Percentiles rank a stretch among this genome's conserved stretches.
Conservation (phyloP, 2,888 invertebrate species). For the Quadroppia sp. region DNA sequence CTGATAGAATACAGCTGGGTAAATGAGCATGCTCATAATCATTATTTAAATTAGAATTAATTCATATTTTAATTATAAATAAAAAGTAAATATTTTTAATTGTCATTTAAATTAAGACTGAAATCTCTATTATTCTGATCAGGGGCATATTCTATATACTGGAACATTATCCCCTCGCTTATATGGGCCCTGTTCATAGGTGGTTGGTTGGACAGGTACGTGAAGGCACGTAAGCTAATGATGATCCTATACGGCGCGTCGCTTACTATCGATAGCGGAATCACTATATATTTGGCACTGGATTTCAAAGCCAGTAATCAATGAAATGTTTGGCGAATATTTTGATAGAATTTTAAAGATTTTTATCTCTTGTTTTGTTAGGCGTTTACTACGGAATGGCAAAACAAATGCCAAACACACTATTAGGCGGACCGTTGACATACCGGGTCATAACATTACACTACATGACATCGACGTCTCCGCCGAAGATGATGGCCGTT, state of each 20-base stretch:
- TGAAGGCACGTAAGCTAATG: background rate
- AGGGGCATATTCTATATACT: background rate
- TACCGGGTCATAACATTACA: background rate
- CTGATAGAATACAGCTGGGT: background rate
- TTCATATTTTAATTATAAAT: background rate
- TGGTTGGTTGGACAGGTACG: constrained; percentile 15
- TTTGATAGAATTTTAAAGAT: background rate
- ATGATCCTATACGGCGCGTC: background rate
- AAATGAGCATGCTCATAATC: background rate
- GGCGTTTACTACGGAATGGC: background rate
- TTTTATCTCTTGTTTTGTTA: background rate
- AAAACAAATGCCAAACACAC: background rate
- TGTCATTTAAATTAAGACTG: background rate
- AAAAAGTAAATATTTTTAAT: no score
- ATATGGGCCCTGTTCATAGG: background rate
- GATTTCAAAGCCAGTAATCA: background rate
- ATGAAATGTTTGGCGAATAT: background rate
- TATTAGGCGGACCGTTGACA: background rate
- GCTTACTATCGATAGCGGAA: background rate
- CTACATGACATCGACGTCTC: background rate
- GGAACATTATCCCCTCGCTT: background rate
- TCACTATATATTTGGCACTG: background rate
- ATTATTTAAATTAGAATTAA: background rate
- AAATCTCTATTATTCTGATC: no score
- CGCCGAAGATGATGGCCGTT: background rate